Base-by-base conservation (phyloP, 2,797 vertebrate genomes). In the Chromobotia macracanthus region DNA sequence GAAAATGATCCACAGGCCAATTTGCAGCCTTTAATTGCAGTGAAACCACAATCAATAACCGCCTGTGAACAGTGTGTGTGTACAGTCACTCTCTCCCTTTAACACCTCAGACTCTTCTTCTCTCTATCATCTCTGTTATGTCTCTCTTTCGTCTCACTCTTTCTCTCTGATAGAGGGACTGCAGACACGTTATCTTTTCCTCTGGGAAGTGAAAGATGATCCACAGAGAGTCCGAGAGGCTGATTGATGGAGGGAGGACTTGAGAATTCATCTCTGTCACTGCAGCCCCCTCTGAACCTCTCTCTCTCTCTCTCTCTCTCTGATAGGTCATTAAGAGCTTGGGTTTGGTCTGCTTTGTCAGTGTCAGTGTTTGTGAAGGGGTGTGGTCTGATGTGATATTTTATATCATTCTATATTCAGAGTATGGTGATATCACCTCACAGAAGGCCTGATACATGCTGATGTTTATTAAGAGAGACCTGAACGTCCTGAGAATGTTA, bases 11-110 rank as follows among this genome's bases (percentile, higher is more conserved):
- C 85, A 86, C 84, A 67, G 82, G 70, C 46, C 86, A 88, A 87
- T 89, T 85, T 89, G 87, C 89, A 90, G 84, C 84, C 86, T 91
- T 89, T 93, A 93, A 93, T 94, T 91, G 90, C 91, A 92, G 92
- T 93, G 89, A 93, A 82, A 89, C 86, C 80, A 80, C 88, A 91
- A 93, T 94, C 91, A 84, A 94, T 93, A 88, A 11, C 60, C 18
- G 55, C 51, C 46, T 25, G 7, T 41, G 69, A 56, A 51, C 69
- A 69, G 41, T 78, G 5, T 51, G 44, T 55, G 3, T 48, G 13
- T 19, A 0, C 9, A 6, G 15, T 65, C 56, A 44, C 31, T 72
- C 12, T 28, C 83, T 84, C 83, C 76, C 48, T 76, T 58, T 65
- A 50, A 82, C 50, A 12, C 44, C 8, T 73, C 41, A 48, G 25